Evolutionary conservation across 2,888 invertebrate genomes (phyloP).

Genomic region (Cecidostiba fungosa): DNA sequence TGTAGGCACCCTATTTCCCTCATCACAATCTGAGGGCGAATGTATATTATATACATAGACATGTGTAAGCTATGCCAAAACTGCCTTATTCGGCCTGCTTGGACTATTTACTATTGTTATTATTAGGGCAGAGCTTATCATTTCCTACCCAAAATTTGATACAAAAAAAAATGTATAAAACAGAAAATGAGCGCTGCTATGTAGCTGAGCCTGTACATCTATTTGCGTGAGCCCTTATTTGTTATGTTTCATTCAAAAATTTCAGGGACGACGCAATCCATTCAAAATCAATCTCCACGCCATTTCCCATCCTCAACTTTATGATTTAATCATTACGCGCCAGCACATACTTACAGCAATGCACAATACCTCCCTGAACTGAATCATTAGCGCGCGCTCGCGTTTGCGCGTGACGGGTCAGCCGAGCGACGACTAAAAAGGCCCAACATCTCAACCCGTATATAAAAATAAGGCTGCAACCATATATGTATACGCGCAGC

Average conservation of each 20-base stretch:
- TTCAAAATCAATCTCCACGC: not conserved
- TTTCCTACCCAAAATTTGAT: too few species aligned
- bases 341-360: not conserved
- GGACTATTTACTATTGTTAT: too few species aligned
- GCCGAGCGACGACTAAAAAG: not conserved
- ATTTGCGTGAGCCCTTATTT: too few species aligned
- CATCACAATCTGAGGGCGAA: too few species aligned
- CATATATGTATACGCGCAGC: not conserved
- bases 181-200: too few species aligned
- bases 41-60: too few species aligned
- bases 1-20: too few species aligned
- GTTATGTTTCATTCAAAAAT: not conserved
- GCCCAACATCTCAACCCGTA: not conserved
- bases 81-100: too few species aligned
- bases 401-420: constrained; percentile 4
- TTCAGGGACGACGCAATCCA: not conserved
- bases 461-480: not conserved
- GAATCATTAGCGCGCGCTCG: constrained; percentile 2
- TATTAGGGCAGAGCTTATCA: too few species aligned
- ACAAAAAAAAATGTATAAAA: too few species aligned
- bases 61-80: too few species aligned
- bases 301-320: not conserved
- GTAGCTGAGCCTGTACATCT: too few species aligned
- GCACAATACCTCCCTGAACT: not conserved
- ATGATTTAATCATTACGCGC: constrained; percentile 5